Conservation (phyloP, 1,140 invertebrate genomes). For the Atopsyche davidsoni region DNA sequence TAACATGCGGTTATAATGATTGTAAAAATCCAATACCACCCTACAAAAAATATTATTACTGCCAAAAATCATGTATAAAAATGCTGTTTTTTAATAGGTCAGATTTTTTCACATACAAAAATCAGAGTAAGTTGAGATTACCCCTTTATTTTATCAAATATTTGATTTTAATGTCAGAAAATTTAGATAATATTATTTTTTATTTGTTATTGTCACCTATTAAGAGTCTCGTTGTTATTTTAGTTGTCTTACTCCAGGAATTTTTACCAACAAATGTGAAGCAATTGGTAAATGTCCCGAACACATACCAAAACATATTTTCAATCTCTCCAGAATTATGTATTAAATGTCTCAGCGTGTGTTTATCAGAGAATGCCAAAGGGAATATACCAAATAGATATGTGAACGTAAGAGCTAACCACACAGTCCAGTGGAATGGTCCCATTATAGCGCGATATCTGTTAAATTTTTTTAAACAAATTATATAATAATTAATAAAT, state of each 20-base stretch:
- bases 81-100: too few species aligned
- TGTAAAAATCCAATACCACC: slow-evolving; percentile 71
- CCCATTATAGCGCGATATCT: slow-evolving; percentile 75
- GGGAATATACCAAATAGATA: slow-evolving; percentile 68
- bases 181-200: slow-evolving; percentile 5
- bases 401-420: slow-evolving; percentile 60
- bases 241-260: slow-evolving; percentile 62
- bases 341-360: slow-evolving; percentile 55
- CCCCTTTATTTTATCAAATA: too few species aligned
- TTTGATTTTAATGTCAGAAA: too few species aligned
- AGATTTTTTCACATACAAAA: too few species aligned
- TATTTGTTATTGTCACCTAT: slow-evolving; percentile 49
- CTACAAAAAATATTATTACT: too few species aligned
- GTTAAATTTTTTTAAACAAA: too few species aligned
- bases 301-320: slow-evolving; percentile 75
- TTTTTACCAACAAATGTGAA: slow-evolving; percentile 63
- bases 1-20: slow-evolving; percentile 75
- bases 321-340: slow-evolving; percentile 61
- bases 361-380: slow-evolving; percentile 61
- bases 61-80: too few species aligned
- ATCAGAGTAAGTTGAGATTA: too few species aligned
- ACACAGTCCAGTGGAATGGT: slow-evolving; percentile 70
- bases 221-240: slow-evolving; percentile 58
- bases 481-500: slow-evolving; percentile 8
- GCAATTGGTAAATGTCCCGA: slow-evolving; percentile 73